These are phyloP conservation scores for Orchestia grillus DNA, from an alignment of 1,140 invertebrate species.

Conservation along the genomic window DNA sequence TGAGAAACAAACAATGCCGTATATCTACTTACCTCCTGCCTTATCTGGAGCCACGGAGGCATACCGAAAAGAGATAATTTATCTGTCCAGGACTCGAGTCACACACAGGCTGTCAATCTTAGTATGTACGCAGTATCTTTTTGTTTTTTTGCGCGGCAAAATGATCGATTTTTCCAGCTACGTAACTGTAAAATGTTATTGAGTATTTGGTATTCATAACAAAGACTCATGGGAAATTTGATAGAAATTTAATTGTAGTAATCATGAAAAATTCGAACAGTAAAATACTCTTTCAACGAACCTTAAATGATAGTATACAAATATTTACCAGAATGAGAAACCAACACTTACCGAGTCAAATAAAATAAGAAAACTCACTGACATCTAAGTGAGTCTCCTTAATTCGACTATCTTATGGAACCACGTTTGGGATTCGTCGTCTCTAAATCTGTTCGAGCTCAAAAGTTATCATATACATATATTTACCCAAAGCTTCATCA, in stretches of 20 bases:
- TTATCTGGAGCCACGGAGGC: not conserved
- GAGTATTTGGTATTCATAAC: too few species aligned
- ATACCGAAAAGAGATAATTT: not conserved
- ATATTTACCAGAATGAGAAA: not conserved
- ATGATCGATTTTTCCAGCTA: too few species aligned
- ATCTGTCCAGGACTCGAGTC: not conserved
- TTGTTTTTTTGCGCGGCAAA: too few species aligned
- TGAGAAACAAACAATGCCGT: not conserved
- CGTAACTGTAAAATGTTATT: too few species aligned
- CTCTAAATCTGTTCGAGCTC: not conserved
- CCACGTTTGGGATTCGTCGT: not conserved
- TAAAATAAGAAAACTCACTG: not conserved
- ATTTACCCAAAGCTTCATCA: constrained; percentile 30
- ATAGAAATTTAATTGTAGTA: not conserved
- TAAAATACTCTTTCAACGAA: not conserved
- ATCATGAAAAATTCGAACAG: not conserved
- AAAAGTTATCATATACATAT: not conserved
- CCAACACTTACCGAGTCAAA: not conserved
- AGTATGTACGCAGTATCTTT: too few species aligned
- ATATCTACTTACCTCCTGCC: not conserved
- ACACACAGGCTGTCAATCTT: not conserved
- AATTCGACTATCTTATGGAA: not conserved
- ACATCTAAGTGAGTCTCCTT: not conserved
- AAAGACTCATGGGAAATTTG: too few species aligned
- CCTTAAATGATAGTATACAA: not conserved